These are phyloP conservation scores for Epistrophe grossulariae DNA, from an alignment of 2,888 invertebrate genomes.

Conservation along the genomic window DNA sequence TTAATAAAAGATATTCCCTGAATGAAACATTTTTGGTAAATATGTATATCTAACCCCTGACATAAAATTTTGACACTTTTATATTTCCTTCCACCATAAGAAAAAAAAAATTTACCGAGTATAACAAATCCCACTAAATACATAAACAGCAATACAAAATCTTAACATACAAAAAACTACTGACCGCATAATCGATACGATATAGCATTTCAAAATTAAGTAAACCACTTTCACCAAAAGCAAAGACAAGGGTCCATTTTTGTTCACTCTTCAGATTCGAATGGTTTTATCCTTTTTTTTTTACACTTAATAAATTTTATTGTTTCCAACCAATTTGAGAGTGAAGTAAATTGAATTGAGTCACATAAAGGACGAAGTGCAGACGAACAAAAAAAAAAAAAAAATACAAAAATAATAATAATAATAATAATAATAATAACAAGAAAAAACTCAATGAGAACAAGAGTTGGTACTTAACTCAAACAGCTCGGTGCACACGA, in stretches of 20 bases:
- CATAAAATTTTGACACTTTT: not conserved
- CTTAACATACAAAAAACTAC: constrained; percentile 14
- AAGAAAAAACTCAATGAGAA: constrained; percentile 13
- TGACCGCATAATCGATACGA: constrained; percentile 51
- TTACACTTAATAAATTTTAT: constrained; percentile 74
- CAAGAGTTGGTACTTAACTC: constrained; percentile 39
- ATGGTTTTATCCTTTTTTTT: constrained; percentile 61
- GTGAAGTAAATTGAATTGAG: constrained; percentile 70
- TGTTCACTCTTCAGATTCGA: not conserved
- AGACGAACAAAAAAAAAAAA: constrained; percentile 28
- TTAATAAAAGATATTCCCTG: too few species aligned
- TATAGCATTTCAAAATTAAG: constrained; percentile 57
- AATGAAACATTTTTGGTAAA: too few species aligned
- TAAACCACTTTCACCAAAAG: constrained; percentile 49
- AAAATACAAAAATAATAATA: constrained; percentile 21
- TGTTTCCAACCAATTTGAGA: constrained; percentile 74
- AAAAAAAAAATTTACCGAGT: too few species aligned
- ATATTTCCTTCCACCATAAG: not conserved
- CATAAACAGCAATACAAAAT: not conserved
- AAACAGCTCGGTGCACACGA: constrained; percentile 28
- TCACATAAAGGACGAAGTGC: constrained; percentile 34
- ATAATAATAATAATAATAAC: constrained; percentile 20
- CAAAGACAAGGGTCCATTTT: not conserved
- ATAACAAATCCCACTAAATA: constrained; percentile 14
- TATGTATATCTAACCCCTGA: too few species aligned